Evolutionary conservation across 2,113 vertebrate species (phyloP).

Genomic region (Tauraco erythrolophus): DNA sequence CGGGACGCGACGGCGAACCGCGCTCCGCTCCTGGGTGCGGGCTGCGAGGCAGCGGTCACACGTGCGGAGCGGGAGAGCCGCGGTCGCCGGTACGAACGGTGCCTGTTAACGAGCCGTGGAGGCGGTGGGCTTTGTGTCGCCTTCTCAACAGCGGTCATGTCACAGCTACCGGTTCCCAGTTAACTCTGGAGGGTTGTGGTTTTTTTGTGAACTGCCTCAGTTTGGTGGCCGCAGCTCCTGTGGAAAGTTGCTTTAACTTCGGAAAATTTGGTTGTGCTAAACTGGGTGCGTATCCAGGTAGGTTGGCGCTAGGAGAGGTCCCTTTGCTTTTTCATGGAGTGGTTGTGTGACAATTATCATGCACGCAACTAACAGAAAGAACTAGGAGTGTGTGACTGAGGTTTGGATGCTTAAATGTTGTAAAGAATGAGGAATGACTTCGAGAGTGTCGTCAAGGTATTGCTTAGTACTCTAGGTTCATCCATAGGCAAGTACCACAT

Average conservation of each 20-base stretch:
- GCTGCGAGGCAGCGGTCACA: neutral
- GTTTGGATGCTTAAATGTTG: neutral
- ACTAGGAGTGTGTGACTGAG: neutral
- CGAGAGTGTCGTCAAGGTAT: neutral
- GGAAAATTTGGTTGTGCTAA: neutral
- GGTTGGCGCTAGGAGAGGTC: neutral
- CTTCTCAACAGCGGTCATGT: fast-evolving
- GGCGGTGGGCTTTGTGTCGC: neutral
- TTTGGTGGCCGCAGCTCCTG: neutral
- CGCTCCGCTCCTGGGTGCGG: neutral
- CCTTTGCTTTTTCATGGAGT: neutral
- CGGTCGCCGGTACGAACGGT: fast-evolving
- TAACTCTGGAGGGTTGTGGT: neutral
- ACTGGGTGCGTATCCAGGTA: neutral
- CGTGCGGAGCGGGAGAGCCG: neutral
- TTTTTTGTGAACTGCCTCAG: neutral
- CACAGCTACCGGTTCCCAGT: fast-evolving
- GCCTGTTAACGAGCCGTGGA: fast-evolving
- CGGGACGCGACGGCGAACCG: neutral
- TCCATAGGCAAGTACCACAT: neutral
- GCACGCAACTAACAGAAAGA: fast-evolving
- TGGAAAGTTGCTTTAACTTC: slow-evolving; percentile 15
- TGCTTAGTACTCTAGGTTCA: neutral
- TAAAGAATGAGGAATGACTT: neutral
- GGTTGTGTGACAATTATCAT: fast-evolving